phyloP scores from a whole-genome alignment of 2,888 invertebrate genomes.

The Mycalesis mineus region DNA sequence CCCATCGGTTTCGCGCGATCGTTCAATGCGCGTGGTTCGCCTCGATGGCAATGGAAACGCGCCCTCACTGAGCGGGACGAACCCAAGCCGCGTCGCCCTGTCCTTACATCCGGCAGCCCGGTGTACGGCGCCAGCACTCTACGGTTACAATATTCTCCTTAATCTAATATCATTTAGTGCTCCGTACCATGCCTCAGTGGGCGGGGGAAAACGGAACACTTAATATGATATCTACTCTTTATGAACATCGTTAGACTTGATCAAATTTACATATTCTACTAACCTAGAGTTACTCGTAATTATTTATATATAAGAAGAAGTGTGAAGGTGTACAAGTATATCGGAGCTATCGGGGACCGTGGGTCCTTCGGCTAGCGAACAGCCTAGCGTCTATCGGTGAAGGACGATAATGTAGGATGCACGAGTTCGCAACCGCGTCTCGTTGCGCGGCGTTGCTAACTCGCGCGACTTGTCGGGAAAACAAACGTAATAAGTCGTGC shows the following conservation, averaged over 20 bases:
- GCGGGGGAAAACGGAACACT: conserved; percentile 27
- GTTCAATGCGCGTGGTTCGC: too few species aligned
- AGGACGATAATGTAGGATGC: background rate
- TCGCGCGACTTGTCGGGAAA: conserved; percentile 10
- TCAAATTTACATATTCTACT: conserved; percentile 29
- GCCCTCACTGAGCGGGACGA: background rate
- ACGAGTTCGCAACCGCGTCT: background rate
- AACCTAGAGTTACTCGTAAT: conserved; percentile 21
- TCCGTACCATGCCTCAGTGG: conserved; percentile 20
- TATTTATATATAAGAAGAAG: conserved; percentile 15
- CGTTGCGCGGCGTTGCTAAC: background rate
- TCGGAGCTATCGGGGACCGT: conserved; percentile 10
- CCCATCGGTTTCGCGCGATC: too few species aligned
- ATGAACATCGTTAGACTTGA: conserved; percentile 32
- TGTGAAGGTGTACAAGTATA: conserved; percentile 15
- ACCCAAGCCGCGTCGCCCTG: conserved; percentile 2
- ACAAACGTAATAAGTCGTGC: conserved; percentile 27
- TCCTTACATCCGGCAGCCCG: conserved; percentile 17
- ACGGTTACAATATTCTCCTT: conserved; percentile 21
- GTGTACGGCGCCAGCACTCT: conserved; percentile 21
- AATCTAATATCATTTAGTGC: conserved; percentile 34
- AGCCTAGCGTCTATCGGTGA: conserved; percentile 8
- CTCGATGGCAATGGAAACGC: background rate
- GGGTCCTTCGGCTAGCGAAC: conserved; percentile 29
- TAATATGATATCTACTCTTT: conserved; percentile 35